These are phyloP conservation scores for Condylura cristata DNA, from an alignment of 2,113 vertebrate genomes.

Conservation along the genomic window DNA sequence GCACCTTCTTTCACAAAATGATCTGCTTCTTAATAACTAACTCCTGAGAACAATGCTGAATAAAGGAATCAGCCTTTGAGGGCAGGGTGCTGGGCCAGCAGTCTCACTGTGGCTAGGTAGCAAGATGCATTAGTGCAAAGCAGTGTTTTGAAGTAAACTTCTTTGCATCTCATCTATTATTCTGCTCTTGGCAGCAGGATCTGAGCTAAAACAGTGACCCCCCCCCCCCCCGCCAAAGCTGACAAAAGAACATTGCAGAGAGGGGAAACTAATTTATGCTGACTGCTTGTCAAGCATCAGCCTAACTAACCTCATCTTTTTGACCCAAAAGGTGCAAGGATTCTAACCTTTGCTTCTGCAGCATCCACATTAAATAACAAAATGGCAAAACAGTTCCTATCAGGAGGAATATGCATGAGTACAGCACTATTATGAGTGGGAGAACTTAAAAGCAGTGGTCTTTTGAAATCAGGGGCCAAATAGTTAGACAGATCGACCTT, in stretches of 20 bases:
- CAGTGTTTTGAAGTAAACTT: conserved; percentile 33
- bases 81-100: neutral
- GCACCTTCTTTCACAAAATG: neutral
- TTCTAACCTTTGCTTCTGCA: conserved; percentile 65
- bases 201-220: conserved; percentile 48
- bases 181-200: conserved; percentile 54
- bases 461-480: conserved; percentile 48
- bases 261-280: conserved; percentile 80
- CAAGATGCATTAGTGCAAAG: neutral
- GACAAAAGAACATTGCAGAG: conserved; percentile 60
- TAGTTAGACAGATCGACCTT: conserved; percentile 65
- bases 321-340: conserved; percentile 65
- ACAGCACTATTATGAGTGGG: neutral
- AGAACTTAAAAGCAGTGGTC: neutral
- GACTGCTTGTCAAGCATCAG: conserved; percentile 79
- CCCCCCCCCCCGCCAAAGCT: conserved; percentile 63
- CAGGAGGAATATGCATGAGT: conserved; percentile 18
- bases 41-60: conserved; percentile 2
- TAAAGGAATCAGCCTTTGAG: neutral
- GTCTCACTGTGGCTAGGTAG: neutral
- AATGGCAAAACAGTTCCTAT: conserved; percentile 24
- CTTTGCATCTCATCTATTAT: neutral
- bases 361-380: conserved; percentile 58
- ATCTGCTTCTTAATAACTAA: neutral
- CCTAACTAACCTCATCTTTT: conserved; percentile 62